Percentiles rank a stretch among this genome's conserved stretches.
Conservation (phyloP, 2,888 invertebrate species). For the Hylaea fasciaria region DNA sequence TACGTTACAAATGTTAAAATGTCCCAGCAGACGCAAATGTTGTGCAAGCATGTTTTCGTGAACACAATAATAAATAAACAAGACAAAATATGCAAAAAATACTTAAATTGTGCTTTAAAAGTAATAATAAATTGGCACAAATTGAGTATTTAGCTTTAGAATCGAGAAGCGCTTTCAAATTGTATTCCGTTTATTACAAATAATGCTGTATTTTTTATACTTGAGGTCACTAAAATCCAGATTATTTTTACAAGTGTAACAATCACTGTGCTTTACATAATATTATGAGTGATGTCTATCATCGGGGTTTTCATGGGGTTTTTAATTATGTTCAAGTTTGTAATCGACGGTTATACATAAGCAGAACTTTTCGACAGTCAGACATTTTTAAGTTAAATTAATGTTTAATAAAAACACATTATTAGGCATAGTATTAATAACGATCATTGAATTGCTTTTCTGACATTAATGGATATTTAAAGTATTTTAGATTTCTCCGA, state of each 20-base stretch:
- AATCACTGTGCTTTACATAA: too few relatives aligned
- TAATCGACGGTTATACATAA: neutral
- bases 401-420: too few relatives aligned
- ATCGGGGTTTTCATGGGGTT: slow-evolving; percentile 8
- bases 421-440: too few relatives aligned
- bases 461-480: too few relatives aligned
- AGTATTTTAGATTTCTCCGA: too few relatives aligned
- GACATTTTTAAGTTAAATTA: neutral
- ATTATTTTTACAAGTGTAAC: too few relatives aligned
- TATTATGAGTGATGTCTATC: neutral
- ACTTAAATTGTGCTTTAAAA: slow-evolving; percentile 50
- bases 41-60: too few relatives aligned
- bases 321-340: neutral
- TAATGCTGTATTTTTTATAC: neutral
- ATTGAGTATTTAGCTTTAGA: slow-evolving; percentile 68
- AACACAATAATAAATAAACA: too few relatives aligned
- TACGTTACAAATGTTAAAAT: neutral
- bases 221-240: too few relatives aligned
- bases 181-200: slow-evolving; percentile 1
- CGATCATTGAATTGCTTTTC: too few relatives aligned
- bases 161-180: slow-evolving; percentile 23
- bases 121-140: slow-evolving; percentile 68
- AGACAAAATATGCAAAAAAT: slow-evolving; percentile 4
- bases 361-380: neutral
- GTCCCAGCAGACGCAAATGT: too few relatives aligned